These are phyloP conservation scores for Drosophila carrolli DNA, from an alignment of 1,140 invertebrate genomes.

Conservation along the genomic window DNA sequence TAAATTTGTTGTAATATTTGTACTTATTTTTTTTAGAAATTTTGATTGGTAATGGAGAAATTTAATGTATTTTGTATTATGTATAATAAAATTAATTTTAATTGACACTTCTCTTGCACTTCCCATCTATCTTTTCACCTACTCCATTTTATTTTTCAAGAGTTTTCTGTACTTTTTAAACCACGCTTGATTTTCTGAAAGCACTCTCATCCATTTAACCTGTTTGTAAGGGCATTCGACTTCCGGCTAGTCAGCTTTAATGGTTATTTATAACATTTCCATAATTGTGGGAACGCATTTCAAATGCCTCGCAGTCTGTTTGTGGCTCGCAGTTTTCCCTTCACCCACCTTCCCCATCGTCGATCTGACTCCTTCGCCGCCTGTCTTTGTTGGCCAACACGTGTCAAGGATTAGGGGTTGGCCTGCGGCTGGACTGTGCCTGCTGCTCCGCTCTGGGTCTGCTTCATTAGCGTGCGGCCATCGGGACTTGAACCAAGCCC, in stretches of 20 bases:
- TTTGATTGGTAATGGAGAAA: too few relatives aligned
- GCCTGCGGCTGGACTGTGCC: slow-evolving; percentile 24
- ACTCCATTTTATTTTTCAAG: neutral
- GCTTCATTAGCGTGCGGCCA: slow-evolving; percentile 51
- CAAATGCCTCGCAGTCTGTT: slow-evolving; percentile 46
- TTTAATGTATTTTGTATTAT: too few relatives aligned
- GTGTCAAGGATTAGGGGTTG: slow-evolving; percentile 51
- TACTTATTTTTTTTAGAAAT: too few relatives aligned
- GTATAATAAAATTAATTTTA: too few relatives aligned
- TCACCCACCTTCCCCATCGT: neutral
- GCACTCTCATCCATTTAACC: neutral
- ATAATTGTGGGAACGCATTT: slow-evolving; percentile 54
- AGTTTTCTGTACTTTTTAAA: neutral
- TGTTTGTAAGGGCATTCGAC: slow-evolving; percentile 22
- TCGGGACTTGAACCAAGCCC: slow-evolving; percentile 13
- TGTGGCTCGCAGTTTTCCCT: neutral
- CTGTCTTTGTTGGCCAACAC: slow-evolving; percentile 44
- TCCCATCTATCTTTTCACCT: neutral
- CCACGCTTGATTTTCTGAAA: neutral
- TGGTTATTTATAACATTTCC: slow-evolving; percentile 45
- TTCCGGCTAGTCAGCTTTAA: neutral
- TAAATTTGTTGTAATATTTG: too few relatives aligned
- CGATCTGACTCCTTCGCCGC: neutral
- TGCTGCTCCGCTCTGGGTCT: slow-evolving; percentile 7
- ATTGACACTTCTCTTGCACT: too few relatives aligned